Conservation (phyloP, 2,113 vertebrate genomes). For the Prionailurus bengalensis region DNA sequence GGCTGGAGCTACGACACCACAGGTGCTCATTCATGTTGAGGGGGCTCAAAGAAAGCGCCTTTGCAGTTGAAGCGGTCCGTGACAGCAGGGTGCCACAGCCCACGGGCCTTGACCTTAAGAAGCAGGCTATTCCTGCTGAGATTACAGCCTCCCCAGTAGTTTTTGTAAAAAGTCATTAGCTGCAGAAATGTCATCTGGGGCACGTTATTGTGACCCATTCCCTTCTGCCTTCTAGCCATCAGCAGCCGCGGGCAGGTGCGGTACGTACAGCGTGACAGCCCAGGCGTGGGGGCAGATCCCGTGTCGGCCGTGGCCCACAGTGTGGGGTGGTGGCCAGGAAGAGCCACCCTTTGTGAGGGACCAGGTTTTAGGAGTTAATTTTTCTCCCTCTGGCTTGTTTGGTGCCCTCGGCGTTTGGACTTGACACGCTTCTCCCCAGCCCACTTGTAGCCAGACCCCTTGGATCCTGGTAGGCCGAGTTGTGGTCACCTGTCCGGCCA, state of each 20-base stretch:
- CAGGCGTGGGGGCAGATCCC: not conserved
- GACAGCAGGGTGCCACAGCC: not conserved
- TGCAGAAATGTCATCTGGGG: constrained; percentile 44
- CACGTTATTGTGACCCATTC: not conserved
- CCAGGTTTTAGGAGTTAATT: not conserved
- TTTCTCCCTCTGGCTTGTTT: not conserved
- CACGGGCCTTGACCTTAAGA: constrained; percentile 41
- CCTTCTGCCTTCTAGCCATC: not conserved
- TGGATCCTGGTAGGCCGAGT: not conserved
- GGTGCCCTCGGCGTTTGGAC: not conserved
- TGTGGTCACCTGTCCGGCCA: not conserved
- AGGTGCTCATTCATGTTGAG: not conserved
- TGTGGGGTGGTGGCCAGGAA: not conserved
- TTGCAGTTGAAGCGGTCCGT: not conserved
- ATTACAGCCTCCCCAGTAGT: not conserved
- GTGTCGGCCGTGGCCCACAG: not conserved
- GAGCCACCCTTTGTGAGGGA: not conserved
- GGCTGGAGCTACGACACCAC: not conserved
- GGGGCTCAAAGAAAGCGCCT: not conserved
- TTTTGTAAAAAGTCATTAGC: constrained; percentile 32
- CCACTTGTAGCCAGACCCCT: not conserved
- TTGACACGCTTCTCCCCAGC: not conserved
- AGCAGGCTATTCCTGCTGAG: constrained; percentile 33
- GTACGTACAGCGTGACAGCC: not conserved
- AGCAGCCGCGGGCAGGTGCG: not conserved